Conservation (phyloP, 2,888 invertebrate species). For the Callinectes sapidus region DNA sequence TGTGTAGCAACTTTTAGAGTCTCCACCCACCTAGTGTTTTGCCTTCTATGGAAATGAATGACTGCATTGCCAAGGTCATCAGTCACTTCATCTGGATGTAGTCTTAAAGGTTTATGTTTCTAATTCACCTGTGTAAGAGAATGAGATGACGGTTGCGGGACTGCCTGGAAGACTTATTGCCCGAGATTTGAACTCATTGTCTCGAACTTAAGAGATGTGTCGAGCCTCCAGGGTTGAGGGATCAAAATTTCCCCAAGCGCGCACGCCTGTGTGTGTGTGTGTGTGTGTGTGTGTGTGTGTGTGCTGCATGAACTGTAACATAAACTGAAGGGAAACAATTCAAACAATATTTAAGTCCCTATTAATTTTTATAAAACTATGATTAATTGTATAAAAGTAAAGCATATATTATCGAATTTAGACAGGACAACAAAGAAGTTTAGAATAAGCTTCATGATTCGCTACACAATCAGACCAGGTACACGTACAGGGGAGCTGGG, state of each 20-base stretch:
- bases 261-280: background rate
- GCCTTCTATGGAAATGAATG: background rate
- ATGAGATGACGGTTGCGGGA: background rate
- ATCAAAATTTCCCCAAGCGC: background rate
- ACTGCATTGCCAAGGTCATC: background rate
- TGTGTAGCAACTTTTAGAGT: background rate
- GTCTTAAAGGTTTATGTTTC: background rate
- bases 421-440: background rate
- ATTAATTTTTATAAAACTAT: conserved; percentile 33
- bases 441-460: conserved; percentile 19
- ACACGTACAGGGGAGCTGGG: conserved; percentile 18
- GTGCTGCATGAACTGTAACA: background rate
- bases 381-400: conserved; percentile 36
- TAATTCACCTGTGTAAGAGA: background rate
- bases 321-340: background rate
- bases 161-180: background rate
- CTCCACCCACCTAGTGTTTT: background rate
- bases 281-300: conserved; percentile 35
- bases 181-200: too few relatives aligned
- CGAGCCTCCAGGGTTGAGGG: background rate
- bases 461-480: conserved; percentile 20
- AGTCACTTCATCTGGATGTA: background rate
- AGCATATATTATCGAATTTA: conserved; percentile 31
- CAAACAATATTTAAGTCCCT: background rate
- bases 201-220: background rate